Percentiles rank a stretch among this genome's conserved stretches.
Evolutionary conservation across 2,888 invertebrate genomes (phyloP).

Genomic region (Drosophila longiperda): DNA sequence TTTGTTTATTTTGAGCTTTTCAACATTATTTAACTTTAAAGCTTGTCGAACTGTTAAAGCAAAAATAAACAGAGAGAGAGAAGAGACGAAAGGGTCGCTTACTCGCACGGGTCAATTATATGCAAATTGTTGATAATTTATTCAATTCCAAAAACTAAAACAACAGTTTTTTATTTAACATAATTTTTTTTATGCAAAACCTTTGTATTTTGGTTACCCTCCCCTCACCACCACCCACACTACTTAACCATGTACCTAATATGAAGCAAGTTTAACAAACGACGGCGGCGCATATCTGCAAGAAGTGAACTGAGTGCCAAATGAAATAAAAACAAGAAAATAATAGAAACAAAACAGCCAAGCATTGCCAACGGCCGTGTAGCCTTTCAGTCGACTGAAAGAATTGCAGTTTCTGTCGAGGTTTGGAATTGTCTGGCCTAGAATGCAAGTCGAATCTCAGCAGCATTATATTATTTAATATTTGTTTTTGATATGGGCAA

Average conservation of each 20-base stretch:
- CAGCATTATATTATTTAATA: background rate
- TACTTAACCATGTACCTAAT: slow-evolving; percentile 26
- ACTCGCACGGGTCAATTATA: slow-evolving; percentile 26
- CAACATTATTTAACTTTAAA: slow-evolving; percentile 27
- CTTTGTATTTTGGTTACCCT: slow-evolving; percentile 36
- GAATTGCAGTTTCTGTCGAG: background rate
- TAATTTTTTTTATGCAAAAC: slow-evolving; percentile 42
- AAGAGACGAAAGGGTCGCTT: slow-evolving; percentile 9
- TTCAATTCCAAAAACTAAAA: slow-evolving; percentile 13
- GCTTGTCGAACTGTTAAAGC: slow-evolving; percentile 31
- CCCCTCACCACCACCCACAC: background rate
- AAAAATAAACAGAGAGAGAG: background rate
- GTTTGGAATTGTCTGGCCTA: background rate
- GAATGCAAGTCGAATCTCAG: background rate
- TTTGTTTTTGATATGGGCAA: background rate
- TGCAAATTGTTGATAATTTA: slow-evolving; percentile 55
- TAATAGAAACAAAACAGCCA: slow-evolving; percentile 1
- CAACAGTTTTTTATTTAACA: background rate
- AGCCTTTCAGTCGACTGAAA: background rate
- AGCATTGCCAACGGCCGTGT: background rate
- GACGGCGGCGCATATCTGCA: slow-evolving; percentile 11
- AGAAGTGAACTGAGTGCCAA: background rate
- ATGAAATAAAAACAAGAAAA: background rate
- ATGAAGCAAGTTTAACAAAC: slow-evolving; percentile 57
- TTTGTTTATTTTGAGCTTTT: slow-evolving; percentile 40